phyloP scores from a whole-genome alignment of 2,888 invertebrate species.

The Thecophora atra region DNA sequence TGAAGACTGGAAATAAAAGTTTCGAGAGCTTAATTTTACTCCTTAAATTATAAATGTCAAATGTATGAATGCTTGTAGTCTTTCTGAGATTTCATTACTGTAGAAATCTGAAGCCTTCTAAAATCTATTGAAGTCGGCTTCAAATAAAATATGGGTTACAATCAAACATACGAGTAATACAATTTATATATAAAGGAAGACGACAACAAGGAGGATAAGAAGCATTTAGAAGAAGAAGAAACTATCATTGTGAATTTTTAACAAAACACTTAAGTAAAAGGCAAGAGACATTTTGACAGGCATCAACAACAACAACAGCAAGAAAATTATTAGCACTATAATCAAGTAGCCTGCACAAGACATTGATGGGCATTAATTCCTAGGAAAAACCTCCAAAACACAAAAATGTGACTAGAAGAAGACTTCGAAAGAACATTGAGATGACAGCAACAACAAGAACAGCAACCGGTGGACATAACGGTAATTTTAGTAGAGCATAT shows the following conservation, averaged over 20 bases:
- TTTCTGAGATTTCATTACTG: too few species aligned
- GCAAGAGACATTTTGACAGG: constrained; percentile 13
- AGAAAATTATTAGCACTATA: background rate
- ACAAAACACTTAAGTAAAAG: constrained; percentile 21
- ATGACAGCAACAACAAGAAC: background rate
- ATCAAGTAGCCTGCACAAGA: background rate
- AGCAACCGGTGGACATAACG: background rate
- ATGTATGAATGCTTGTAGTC: too few species aligned
- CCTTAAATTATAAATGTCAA: too few species aligned
- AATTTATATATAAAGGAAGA: too few species aligned
- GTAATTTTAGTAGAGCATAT: constrained; percentile 7
- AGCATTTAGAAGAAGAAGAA: background rate
- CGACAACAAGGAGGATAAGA: background rate
- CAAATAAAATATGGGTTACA: background rate
- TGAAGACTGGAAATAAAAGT: too few species aligned
- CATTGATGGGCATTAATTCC: background rate
- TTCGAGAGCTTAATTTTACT: too few species aligned
- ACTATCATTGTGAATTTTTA: constrained; percentile 7
- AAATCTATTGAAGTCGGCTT: constrained; percentile 1
- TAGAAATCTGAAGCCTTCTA: background rate
- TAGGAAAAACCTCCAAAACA: background rate
- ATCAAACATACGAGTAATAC: too few species aligned
- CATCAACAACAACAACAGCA: constrained; percentile 7
- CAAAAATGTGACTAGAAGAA: background rate
- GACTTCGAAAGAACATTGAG: background rate